These are phyloP conservation scores for Eremophila alpestris DNA, from an alignment of 2,797 vertebrate genomes.

Conservation along the genomic window DNA sequence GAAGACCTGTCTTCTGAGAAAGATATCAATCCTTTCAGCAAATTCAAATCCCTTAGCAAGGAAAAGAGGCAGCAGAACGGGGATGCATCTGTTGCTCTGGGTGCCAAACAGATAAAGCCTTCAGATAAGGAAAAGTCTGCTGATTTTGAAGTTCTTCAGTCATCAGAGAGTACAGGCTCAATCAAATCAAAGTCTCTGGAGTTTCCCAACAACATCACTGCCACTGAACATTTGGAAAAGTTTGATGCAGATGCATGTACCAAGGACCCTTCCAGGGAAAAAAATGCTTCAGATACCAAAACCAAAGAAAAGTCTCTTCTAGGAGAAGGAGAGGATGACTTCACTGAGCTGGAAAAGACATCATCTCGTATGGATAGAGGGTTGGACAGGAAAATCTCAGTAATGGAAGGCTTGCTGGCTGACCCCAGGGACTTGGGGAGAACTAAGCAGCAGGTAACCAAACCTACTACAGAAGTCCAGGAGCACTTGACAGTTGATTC, in stretches of 20 bases:
- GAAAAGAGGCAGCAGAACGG: constrained; percentile 79
- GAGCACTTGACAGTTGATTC: constrained; percentile 51
- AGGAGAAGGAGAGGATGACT: constrained; percentile 79
- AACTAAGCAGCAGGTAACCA: constrained; percentile 47
- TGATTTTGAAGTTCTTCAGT: constrained; percentile 40
- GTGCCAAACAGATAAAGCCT: constrained; percentile 25
- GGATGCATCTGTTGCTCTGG: constrained; percentile 20
- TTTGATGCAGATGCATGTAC: background rate
- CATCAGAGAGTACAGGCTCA: constrained; percentile 35
- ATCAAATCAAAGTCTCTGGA: constrained; percentile 52
- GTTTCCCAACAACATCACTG: constrained; percentile 16
- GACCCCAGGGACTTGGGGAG: constrained; percentile 45
- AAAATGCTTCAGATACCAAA: constrained; percentile 59
- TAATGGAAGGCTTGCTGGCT: constrained; percentile 46
- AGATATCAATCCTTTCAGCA: constrained; percentile 96
- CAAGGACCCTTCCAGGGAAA: constrained; percentile 34
- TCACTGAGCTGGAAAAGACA: constrained; percentile 85
- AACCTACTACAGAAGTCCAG: constrained; percentile 54
- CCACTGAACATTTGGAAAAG: background rate
- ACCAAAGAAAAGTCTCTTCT: constrained; percentile 82
- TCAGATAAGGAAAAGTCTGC: constrained; percentile 51
- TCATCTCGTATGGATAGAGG: constrained; percentile 65
- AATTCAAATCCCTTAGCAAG: constrained; percentile 87
- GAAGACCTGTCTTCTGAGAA: constrained; percentile 94
- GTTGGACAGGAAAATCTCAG: constrained; percentile 57